Evolutionary conservation across 2,797 vertebrate genomes (phyloP), one percentile per base, ranked within the genome.

Genomic region (Peromyscus eremicus): DNA sequence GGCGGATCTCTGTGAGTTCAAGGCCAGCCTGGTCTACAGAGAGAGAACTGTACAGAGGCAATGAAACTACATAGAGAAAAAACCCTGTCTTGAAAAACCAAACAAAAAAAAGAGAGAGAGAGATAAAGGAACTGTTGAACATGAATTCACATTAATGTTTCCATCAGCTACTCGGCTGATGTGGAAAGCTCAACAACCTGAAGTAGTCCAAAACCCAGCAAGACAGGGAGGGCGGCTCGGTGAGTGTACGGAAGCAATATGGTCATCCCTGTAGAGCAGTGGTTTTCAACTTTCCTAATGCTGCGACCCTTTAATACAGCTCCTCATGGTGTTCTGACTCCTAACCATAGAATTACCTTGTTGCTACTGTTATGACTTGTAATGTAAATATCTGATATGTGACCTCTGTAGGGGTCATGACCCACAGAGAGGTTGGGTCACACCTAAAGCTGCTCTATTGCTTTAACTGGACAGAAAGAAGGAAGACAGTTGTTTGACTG

Each of bases 91-190:
- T 2, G 12, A 52, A 52, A 2, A 52, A 52, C 46, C 46, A 49
- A 49, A 49, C 46, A 46, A 49, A 49, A 49, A 2, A 9, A 49
- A 43, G 43, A 43, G 4, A 49, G 46, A 49, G 46, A 49, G 8
- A 49, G 49, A 52, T 49, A 12, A 66, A 37, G 17, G 29, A 79
- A 80, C 40, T 2, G 49, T 40, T 68, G 80, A 43, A 2, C 29
- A 81, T 55, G 66, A 93, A 85, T 81, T 79, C 60, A 77, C 16
- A 79, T 71, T 66, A 70, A 80, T 9, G 5, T 89, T 91, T 94
- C 52, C 82, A 68, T 25, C 29, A 62, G 76, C 66, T 71, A 34
- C 40, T 11, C 4, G 11, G 25, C 5, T 64, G 37, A 94, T 13
- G 14, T 6, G 57, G 7, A 92, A 83, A 90, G 57, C 40, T 88